Base-by-base conservation (phyloP, 2,797 vertebrate species). In the Cynodonichthys magdalenae region DNA sequence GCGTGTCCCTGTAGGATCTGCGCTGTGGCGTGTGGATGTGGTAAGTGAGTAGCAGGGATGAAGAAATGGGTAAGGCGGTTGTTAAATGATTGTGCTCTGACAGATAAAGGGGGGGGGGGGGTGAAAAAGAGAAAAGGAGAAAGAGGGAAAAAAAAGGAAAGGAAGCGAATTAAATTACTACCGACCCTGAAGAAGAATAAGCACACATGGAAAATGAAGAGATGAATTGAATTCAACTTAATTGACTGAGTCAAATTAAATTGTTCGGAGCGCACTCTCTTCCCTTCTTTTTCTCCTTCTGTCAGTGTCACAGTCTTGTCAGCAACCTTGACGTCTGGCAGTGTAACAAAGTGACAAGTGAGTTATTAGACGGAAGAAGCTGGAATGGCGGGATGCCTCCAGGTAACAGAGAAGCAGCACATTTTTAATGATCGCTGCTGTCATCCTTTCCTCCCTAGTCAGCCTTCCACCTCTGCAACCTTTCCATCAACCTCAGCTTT, bases 361-460 rank as follows among this genome's bases (percentile, higher is more conserved):
- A 96, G 94, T 96, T 96, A 96, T 97, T 95, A 95, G 93, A 95
- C 93, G 93, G 94, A 95, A 95, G 94, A 94, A 92, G 93, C 91
- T 75, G 89, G 94, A 94, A 94, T 93, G 94, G 94, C 93, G 94
- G 83, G 90, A 94, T 93, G 95, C 94, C 92, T 91, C 90, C 91
- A 83, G 86, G 89, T 93, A 90, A 92, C 91, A 90, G 93, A 84
- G 91, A 80, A 91, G 87, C 81, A 88, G 87, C 87, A 86, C 88
- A 85, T 83, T 92, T 91, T 93, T 91, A 91, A 92, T 89, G 93
- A 93, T 90, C 86, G 87, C 89, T 90, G 89, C 90, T 92, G 91
- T 92, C 91, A 89, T 89, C 83, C 87, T 82, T 84, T 89, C 86
- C 88, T 86, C 83, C 85, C 82, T 71, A 87, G 87, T 91, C 90